Base-by-base conservation (phyloP, 2,888 invertebrate species). In the Sphaerophoria taeniata region DNA sequence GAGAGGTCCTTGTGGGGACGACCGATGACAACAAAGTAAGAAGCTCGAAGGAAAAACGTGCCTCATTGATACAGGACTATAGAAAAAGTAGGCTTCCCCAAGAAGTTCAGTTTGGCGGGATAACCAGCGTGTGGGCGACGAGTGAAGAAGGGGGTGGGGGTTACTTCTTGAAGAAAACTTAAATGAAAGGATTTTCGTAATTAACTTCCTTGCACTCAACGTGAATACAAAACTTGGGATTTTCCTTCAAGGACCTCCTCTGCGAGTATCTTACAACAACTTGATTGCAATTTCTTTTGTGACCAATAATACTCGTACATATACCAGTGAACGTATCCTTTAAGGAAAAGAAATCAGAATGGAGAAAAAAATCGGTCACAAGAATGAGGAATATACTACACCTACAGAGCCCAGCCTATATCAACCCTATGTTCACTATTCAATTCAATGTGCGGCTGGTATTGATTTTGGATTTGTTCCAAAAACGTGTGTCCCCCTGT, bases 401-500 rank as follows among this genome's bases (percentile, higher is more conserved):
- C 24, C 14, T n/a, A 49, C 39, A 65, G 6, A 55, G 31, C 45
- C 60, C 53, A 43, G 24, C 24, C 24, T 24, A 2, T 24, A 24
- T 24, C 24, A 24, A 24, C 70, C n/a, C n/a, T n/a, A n/a, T n/a
- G n/a, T n/a, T n/a, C 9, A 24, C 70, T 72, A 84, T 75, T 49
- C 65, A 84, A 72, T 71, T 84, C 63, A 43, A 72, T 80, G 72
- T 72, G 81, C 76, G 81, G 81, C 51, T 86, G 81, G 63, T 86
- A 86, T 86, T 82, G 86, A 86, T 86, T 86, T 86, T 86, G 86
- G 86, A 82, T 80, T 74, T 78, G 74, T 86, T 86, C 86, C 86
- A 86, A 86, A 24, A 65, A 67, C 77, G 73, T 71, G 70, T 58
- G 61, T 70, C 69, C 72, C 60, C 60, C 39, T 39, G 65, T 58